Base-by-base conservation (phyloP, 53 echinoderm and acorn worm species). In the Temnopleurus reevesii region DNA sequence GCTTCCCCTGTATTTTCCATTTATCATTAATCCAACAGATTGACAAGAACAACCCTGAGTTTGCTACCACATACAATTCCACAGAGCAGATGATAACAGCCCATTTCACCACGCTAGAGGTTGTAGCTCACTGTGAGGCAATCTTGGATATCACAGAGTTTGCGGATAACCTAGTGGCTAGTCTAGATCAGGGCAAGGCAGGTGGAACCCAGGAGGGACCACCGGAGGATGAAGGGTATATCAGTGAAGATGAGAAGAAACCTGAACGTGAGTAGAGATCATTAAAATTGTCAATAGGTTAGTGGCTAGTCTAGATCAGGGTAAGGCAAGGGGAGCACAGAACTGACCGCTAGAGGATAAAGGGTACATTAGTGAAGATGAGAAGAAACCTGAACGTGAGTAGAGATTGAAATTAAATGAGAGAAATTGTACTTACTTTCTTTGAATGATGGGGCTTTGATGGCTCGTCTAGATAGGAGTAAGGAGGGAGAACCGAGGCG, bases 71-170 rank as follows among this genome's bases (percentile, higher is more conserved):
- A 36, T 94, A 94, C 84, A 86, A 93, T 27, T 92, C 93, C 1
- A 96, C 94, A 0, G 92, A 94, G 81, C 99, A 99, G 90, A 89
- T 89, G 86, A 96, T 99, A 76, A 82, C 65, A 6, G 91, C 93
- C 29, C 86, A 83, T n/a, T 94, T 99, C 87, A 94, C 96, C 51
- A 93, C 93, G 47, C 91, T 99, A 12, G 84, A 94, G 59, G 89
- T 99, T 0, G 92, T 96, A 33, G 99, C 96, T n/a, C 99, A 99
- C 89, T 93, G 93, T 4, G 96, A 96, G 43, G 99, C 99, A 71
- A 96, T 99, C 77, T 80, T 99, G 53, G 90, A 96, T 55, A 28
- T 99, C 23, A 96, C 94, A 47, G 94, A 93, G 31, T 99, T 99
- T 90, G 94, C 90, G 0, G 99, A 99, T 57, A 90, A 83, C 30